Percentiles rank a stretch among this genome's conserved stretches.
Evolutionary conservation across 2,888 invertebrate species (phyloP).

Genomic region (Alcis repandata): DNA sequence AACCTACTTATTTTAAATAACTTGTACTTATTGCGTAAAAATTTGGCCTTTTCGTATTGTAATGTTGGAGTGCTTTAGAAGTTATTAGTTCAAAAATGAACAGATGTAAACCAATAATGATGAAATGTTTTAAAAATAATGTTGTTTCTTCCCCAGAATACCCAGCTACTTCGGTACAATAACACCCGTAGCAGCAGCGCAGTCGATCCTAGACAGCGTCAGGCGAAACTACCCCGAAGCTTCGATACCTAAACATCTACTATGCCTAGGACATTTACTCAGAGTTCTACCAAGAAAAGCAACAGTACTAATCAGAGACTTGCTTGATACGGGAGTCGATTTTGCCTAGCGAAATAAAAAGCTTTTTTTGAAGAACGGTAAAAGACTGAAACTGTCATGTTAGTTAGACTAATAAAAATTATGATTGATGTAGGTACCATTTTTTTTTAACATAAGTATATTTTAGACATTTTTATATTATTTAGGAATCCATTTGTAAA

Average conservation of each 20-base stretch:
- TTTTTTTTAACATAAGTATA: background rate
- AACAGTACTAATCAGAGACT: constrained; percentile 86
- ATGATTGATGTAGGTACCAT: too few species aligned
- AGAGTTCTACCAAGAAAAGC: constrained; percentile 87
- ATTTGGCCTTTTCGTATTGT: background rate
- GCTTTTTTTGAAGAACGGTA: background rate
- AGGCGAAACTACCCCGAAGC: constrained; percentile 88
- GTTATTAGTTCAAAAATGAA: background rate
- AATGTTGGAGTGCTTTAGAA: background rate
- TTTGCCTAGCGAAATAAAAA: constrained; percentile 75
- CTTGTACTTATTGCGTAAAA: too few species aligned
- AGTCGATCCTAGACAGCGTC: constrained; percentile 87
- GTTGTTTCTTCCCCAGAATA: constrained; percentile 76
- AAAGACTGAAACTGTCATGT: constrained; percentile 2
- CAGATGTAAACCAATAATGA: background rate
- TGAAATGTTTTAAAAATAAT: background rate
- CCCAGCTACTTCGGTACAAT: constrained; percentile 89
- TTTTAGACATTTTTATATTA: too few species aligned
- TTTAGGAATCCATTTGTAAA: too few species aligned
- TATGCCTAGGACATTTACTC: constrained; percentile 86
- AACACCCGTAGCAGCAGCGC: constrained; percentile 86
- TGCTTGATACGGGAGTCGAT: constrained; percentile 89
- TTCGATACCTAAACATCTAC: constrained; percentile 87
- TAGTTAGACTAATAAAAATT: background rate
- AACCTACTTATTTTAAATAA: background rate